These are phyloP conservation scores for Tetragnatha versicolor DNA, from an alignment of 1,140 invertebrate species.

Conservation along the genomic window DNA sequence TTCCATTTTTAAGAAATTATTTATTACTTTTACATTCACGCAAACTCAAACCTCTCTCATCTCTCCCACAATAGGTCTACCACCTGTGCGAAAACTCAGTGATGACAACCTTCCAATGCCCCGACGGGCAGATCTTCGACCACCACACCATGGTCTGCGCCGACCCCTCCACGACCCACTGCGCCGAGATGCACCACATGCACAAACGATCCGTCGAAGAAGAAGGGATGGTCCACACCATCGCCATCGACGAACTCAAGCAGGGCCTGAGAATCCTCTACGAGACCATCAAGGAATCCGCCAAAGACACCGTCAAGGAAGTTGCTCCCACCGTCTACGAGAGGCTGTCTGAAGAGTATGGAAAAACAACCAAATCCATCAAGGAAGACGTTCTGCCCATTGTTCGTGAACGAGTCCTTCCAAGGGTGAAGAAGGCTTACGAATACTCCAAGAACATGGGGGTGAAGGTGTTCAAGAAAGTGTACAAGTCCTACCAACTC, in stretches of 20 bases:
- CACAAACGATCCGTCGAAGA: neutral
- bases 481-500: neutral
- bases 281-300: neutral
- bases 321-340: neutral
- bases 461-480: neutral
- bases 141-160: neutral
- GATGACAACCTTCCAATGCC: slow-evolving; percentile 15
- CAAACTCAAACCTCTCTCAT: too few species aligned
- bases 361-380: neutral
- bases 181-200: neutral
- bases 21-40: too few species aligned
- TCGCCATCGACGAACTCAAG: neutral
- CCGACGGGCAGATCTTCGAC: neutral
- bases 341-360: neutral
- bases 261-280: neutral
- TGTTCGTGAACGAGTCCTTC: neutral
- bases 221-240: neutral
- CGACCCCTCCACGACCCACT: neutral
- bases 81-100: neutral
- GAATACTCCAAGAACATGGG: neutral
- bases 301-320: neutral
- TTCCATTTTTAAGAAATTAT: too few species aligned
- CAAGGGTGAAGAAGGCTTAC: neutral
- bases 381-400: neutral
- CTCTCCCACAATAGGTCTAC: slow-evolving; percentile 23